Percentiles rank a stretch among this genome's conserved stretches.
These are phyloP conservation scores for Odobenus rosmarus DNA, from an alignment of 2,113 vertebrate species.

Conservation along the genomic window DNA sequence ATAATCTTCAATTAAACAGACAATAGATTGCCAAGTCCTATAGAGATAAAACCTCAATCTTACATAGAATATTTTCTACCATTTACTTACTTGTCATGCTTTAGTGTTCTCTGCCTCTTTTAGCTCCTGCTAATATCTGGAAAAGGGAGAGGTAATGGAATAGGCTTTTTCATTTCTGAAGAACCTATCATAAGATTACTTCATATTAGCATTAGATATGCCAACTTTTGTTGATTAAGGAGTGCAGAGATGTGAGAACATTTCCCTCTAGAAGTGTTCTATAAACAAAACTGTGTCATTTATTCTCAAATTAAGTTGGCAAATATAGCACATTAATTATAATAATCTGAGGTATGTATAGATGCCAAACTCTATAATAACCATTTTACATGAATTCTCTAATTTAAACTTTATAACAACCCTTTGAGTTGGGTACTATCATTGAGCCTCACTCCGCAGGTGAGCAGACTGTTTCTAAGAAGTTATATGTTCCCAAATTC, in stretches of 20 bases:
- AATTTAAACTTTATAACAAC: neutral
- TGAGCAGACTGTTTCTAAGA: neutral
- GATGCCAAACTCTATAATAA: neutral
- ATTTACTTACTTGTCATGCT: conserved; percentile 56
- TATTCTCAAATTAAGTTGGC: neutral
- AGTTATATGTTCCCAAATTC: neutral
- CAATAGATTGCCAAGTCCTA: conserved; percentile 67
- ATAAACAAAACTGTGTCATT: neutral
- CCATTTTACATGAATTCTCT: neutral
- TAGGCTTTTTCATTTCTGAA: conserved; percentile 44
- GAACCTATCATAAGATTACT: conserved; percentile 24
- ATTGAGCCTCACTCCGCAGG: neutral
- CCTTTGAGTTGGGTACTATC: neutral
- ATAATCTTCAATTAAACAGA: conserved; percentile 81
- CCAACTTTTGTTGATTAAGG: conserved; percentile 41
- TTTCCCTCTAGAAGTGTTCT: neutral
- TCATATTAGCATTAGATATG: conserved; percentile 9
- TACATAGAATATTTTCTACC: conserved; percentile 35
- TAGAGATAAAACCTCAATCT: conserved; percentile 77
- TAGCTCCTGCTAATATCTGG: conserved; percentile 32
- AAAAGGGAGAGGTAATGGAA: neutral
- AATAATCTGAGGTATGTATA: neutral
- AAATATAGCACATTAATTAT: neutral
- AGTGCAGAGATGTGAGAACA: neutral
- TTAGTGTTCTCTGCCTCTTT: conserved; percentile 49